A percentile compares a stretch with the other conserved stretches of the same genome.
phyloP scores from a whole-genome alignment of 2,797 vertebrate genomes.

The Lateolabrax maculatus region DNA sequence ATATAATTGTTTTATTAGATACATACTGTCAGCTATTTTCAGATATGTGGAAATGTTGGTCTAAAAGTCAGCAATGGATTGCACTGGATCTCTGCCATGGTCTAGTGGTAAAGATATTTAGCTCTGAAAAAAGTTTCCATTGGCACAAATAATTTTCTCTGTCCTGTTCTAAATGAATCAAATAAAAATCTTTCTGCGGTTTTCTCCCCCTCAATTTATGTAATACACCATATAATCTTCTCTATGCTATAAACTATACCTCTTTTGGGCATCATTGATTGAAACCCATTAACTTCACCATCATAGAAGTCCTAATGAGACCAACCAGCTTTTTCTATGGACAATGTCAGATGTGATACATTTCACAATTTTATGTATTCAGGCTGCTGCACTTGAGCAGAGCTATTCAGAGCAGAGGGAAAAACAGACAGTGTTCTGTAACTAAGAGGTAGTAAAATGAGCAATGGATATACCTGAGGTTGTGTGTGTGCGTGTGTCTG shows the following conservation, averaged over 20 bases:
- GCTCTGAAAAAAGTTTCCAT: slow-evolving; percentile 19
- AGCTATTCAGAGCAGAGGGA: slow-evolving; percentile 15
- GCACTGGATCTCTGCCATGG: not conserved
- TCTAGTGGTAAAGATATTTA: slow-evolving; percentile 31
- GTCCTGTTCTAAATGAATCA: slow-evolving; percentile 12
- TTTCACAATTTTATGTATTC: slow-evolving; percentile 16
- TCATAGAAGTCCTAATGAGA: slow-evolving; percentile 29
- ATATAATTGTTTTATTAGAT: slow-evolving; percentile 26
- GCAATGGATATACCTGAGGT: not conserved
- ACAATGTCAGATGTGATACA: slow-evolving; percentile 35
- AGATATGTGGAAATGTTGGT: slow-evolving; percentile 19
- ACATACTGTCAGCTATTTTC: slow-evolving; percentile 14
- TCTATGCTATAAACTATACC: slow-evolving; percentile 16
- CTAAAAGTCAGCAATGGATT: slow-evolving; percentile 13
- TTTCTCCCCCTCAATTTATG: slow-evolving; percentile 1
- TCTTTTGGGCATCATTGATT: slow-evolving; percentile 6
- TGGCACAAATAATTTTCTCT: slow-evolving; percentile 20
- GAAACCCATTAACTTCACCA: slow-evolving; percentile 33
- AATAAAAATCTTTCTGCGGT: slow-evolving; percentile 30
- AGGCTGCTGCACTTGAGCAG: slow-evolving; percentile 21
- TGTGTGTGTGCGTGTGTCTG: not conserved
- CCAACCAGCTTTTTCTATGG: slow-evolving; percentile 7
- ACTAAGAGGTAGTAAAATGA: slow-evolving; percentile 4
- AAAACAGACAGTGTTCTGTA: slow-evolving; percentile 9
- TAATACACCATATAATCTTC: slow-evolving; percentile 7